Evolutionary conservation across 1,140 invertebrate genomes (phyloP).

Genomic region (Pseudomyrmex concolor): DNA sequence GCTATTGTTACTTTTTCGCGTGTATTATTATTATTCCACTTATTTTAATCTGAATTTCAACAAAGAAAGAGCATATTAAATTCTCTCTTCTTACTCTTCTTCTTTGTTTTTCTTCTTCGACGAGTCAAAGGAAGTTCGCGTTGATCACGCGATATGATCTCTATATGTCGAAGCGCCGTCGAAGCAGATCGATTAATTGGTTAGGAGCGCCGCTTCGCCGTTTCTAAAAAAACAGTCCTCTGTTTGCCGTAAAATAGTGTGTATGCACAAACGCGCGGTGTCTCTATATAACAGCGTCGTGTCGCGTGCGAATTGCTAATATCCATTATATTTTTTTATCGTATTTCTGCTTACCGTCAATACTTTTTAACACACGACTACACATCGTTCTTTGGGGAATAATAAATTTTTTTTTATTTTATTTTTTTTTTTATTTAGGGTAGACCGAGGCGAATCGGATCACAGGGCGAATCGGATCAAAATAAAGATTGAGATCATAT

Average conservation of each 20-base stretch:
- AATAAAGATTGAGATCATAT: too few species aligned
- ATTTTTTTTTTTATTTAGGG: background rate
- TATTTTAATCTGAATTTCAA: too few species aligned
- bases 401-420: background rate
- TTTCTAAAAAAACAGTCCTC: conserved; percentile 67
- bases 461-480: too few species aligned
- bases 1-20: too few species aligned
- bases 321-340: too few species aligned
- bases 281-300: background rate
- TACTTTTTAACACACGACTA: background rate
- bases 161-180: conserved; percentile 70
- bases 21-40: too few species aligned
- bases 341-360: background rate
- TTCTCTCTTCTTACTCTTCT: background rate
- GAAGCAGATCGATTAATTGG: conserved; percentile 79
- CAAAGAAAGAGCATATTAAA: too few species aligned
- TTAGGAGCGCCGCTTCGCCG: conserved; percentile 68
- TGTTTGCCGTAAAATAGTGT: conserved; percentile 59
- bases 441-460: too few species aligned
- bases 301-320: conserved; percentile 9
- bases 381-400: background rate
- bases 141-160: conserved; percentile 64
- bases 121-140: conserved; percentile 32
- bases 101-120: background rate
- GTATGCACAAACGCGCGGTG: conserved; percentile 23